Conservation (phyloP, 2,797 vertebrate genomes). For the Tangara arthus region DNA sequence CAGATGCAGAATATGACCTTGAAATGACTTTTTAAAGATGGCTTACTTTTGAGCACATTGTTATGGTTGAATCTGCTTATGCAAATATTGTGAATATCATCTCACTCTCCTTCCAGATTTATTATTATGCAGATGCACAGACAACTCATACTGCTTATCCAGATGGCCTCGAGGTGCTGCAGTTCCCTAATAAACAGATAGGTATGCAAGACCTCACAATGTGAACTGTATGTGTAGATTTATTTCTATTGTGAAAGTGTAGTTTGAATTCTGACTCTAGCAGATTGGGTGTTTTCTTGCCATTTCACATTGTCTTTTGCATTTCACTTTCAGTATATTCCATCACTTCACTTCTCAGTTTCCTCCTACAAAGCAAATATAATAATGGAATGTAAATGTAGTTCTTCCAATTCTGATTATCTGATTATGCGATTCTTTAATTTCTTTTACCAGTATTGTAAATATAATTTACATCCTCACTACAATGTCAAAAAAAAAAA, state of each 20-base stretch:
- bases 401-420: not conserved
- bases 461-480: not conserved
- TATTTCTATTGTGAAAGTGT: not conserved
- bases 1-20: not conserved
- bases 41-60: not conserved
- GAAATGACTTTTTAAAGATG: not conserved
- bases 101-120: conserved; percentile 71
- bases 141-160: conserved; percentile 73
- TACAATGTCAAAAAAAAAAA: not conserved
- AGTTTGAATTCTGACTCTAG: not conserved
- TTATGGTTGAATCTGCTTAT: not conserved
- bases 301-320: not conserved
- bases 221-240: not conserved
- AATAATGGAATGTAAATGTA: not conserved
- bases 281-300: not conserved
- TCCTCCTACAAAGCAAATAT: not conserved
- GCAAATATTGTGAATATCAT: not conserved
- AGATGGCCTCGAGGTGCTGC: conserved; percentile 72
- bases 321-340: not conserved
- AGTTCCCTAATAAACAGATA: conserved; percentile 80
- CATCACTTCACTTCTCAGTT: not conserved
- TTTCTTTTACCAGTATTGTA: not conserved
- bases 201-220: conserved; percentile 58
- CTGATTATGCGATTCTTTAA: not conserved
- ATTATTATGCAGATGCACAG: conserved; percentile 73